Conservation (phyloP, 2,113 vertebrate genomes). For the Labeo rohita region DNA sequence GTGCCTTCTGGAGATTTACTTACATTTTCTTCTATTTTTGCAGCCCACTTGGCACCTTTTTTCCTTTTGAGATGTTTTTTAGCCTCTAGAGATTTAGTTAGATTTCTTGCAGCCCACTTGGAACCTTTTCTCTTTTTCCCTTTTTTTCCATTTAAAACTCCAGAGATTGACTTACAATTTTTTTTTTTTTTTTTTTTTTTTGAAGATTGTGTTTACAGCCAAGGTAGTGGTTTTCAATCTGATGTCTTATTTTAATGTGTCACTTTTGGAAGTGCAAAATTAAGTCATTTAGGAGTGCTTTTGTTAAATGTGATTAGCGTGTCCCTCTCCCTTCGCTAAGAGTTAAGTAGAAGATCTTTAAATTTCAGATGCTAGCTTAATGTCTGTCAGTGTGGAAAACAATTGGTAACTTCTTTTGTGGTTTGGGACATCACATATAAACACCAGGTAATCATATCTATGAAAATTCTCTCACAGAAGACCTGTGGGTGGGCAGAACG, state of each 20-base stretch:
- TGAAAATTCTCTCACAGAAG: neutral
- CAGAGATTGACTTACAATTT: neutral
- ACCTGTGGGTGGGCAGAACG: neutral
- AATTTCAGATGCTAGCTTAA: neutral
- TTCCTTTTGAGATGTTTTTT: neutral
- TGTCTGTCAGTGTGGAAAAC: neutral
- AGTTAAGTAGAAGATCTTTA: neutral
- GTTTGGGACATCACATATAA: slow-evolving; percentile 24
- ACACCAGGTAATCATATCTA: slow-evolving; percentile 18
- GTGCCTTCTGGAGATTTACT: neutral
- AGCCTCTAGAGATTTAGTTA: too few species aligned
- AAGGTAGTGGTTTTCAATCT: neutral
- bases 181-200: too few species aligned
- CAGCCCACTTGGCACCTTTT: neutral
- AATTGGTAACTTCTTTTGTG: slow-evolving; percentile 2
- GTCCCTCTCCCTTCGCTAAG: neutral
- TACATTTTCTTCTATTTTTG: neutral
- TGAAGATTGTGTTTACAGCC: neutral
- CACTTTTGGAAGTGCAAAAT: neutral
- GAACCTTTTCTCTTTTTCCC: too few species aligned
- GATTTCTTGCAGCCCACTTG: too few species aligned
- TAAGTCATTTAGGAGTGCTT: neutral
- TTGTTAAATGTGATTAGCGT: neutral
- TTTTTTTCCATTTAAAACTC: neutral
- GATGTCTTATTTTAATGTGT: too few species aligned